phyloP scores from a whole-genome alignment of 2,888 invertebrate genomes.

The Lordiphosa fenestrarum region DNA sequence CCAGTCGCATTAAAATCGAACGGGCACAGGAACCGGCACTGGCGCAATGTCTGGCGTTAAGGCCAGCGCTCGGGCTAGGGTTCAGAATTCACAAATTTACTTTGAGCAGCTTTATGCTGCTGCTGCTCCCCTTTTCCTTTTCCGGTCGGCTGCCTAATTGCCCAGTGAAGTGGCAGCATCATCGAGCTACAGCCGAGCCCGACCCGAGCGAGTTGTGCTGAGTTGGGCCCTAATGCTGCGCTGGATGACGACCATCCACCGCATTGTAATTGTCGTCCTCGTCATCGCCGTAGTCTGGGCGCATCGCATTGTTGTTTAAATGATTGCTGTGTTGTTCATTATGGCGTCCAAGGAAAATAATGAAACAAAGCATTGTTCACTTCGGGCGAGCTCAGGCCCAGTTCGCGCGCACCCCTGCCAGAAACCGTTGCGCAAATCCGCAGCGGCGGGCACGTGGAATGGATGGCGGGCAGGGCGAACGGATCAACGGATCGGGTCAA shows the following conservation, averaged over 20 bases:
- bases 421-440: not conserved
- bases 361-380: slow-evolving; percentile 38
- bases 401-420: slow-evolving; percentile 12
- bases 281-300: slow-evolving; percentile 33
- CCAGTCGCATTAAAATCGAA: slow-evolving; percentile 25
- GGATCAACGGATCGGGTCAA: not conserved
- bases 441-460: slow-evolving; percentile 9
- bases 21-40: slow-evolving; percentile 14
- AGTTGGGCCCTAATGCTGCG: slow-evolving; percentile 15
- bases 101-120: slow-evolving; percentile 34
- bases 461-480: not conserved
- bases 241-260: slow-evolving; percentile 53
- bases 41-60: slow-evolving; percentile 14
- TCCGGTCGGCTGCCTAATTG: slow-evolving; percentile 73
- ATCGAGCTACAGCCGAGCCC: slow-evolving; percentile 29
- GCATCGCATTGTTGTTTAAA: slow-evolving; percentile 61
- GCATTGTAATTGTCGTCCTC: slow-evolving; percentile 60
- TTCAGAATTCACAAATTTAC: slow-evolving; percentile 50
- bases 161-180: slow-evolving; percentile 68
- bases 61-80: slow-evolving; percentile 32
- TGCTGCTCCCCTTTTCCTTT: slow-evolving; percentile 69
- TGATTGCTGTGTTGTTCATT: slow-evolving; percentile 57
- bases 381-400: slow-evolving; percentile 6
- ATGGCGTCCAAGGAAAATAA: slow-evolving; percentile 41
- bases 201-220: slow-evolving; percentile 21